Evolutionary conservation across 1,140 invertebrate species (phyloP).

Genomic region (Littorina saxatilis): DNA sequence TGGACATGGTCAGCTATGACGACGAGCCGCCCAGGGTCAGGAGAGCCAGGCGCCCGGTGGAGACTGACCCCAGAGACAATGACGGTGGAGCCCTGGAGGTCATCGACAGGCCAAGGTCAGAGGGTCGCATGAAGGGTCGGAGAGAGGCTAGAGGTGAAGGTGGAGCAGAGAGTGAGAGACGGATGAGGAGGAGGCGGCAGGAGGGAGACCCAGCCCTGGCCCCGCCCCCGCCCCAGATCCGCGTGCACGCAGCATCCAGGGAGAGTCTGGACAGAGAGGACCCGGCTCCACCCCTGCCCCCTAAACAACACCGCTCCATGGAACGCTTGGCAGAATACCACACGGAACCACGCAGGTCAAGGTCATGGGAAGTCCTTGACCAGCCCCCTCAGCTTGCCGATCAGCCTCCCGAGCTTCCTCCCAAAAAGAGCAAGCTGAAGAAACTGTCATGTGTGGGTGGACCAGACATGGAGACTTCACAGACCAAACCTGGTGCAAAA

Average conservation of each 20-base stretch:
- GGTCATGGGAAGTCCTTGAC: background rate
- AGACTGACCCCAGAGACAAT: background rate
- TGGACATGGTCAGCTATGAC: constrained; percentile 20
- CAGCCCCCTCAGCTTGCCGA: background rate
- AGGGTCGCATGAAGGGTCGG: constrained; percentile 8
- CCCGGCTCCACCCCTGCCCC: constrained; percentile 2
- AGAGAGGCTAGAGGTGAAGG: constrained; percentile 1
- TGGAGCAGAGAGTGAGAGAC: background rate
- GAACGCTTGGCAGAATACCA: constrained; percentile 6
- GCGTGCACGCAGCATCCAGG: constrained; percentile 14
- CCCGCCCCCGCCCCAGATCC: background rate
- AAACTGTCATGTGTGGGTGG: constrained; percentile 9
- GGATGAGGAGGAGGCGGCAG: background rate
- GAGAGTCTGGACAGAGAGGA: constrained; percentile 8
- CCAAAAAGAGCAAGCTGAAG: constrained; percentile 23
- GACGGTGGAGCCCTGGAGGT: background rate
- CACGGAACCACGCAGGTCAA: background rate
- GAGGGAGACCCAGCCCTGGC: background rate
- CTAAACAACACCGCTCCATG: constrained; percentile 15
- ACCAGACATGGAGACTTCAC: background rate
- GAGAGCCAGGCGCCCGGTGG: background rate
- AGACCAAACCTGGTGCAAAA: background rate
- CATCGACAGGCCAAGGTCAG: background rate
- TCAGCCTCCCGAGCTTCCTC: background rate
- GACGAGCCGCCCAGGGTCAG: background rate